Percentiles rank a stretch among this genome's conserved stretches.
These are phyloP conservation scores for Nestor notabilis DNA, from an alignment of 2,113 vertebrate genomes.

Conservation along the genomic window DNA sequence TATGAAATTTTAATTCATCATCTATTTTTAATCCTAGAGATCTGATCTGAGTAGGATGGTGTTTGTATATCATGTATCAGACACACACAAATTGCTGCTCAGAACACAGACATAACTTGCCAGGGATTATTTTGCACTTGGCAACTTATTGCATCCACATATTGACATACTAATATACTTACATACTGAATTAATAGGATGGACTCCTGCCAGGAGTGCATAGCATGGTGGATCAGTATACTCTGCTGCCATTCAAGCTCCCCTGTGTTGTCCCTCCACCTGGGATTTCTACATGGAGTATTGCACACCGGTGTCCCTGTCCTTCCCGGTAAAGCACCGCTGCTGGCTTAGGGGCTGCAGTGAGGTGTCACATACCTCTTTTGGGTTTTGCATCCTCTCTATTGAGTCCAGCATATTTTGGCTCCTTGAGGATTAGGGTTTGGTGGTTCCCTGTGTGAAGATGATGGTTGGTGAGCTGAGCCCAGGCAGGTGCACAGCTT, in stretches of 20 bases:
- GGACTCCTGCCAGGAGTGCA: background rate
- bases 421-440: background rate
- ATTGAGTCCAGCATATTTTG: background rate
- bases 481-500: background rate
- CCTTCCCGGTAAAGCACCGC: background rate
- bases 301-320: background rate
- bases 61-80: background rate
- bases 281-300: background rate
- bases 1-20: conserved; percentile 11
- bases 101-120: background rate
- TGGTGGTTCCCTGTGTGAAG: background rate
- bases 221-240: accelerated
- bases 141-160: background rate
- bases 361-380: background rate
- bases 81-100: background rate
- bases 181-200: background rate
- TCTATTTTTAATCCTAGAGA: conserved; percentile 14
- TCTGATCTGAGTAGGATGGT: background rate
- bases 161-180: background rate
- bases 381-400: background rate
- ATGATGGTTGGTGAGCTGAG: background rate
- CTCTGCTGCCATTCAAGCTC: background rate
- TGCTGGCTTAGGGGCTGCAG: background rate
- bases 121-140: background rate
- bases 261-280: background rate